Evolutionary conservation across 2,113 vertebrate genomes (phyloP).

Genomic region (Aix galericulata): DNA sequence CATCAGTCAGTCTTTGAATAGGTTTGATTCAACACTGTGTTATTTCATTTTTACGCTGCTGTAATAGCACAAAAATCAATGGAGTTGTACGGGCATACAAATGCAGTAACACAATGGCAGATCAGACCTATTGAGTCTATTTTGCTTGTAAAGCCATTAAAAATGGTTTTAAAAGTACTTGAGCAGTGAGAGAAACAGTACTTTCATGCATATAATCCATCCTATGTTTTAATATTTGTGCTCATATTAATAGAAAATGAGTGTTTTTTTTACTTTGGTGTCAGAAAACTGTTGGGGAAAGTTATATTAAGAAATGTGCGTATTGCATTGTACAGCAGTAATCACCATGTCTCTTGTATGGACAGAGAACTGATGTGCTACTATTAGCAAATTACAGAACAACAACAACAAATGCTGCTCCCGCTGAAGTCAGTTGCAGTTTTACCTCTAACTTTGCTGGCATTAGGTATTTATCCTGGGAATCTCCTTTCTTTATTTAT

Average conservation of each 20-base stretch:
- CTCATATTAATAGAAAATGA: neutral
- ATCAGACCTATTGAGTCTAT: neutral
- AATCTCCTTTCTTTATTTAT: neutral
- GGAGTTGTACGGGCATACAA: neutral
- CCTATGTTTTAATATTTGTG: neutral
- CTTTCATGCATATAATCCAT: neutral
- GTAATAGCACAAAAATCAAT: conserved; percentile 49
- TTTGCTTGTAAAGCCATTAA: neutral
- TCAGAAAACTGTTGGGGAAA: neutral
- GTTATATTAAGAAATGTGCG: neutral
- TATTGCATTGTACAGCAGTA: neutral
- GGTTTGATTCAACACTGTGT: neutral
- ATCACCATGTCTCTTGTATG: neutral
- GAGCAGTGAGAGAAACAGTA: neutral
- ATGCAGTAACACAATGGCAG: neutral
- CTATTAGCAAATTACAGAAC: neutral
- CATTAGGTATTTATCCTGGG: neutral
- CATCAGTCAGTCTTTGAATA: conserved; percentile 28
- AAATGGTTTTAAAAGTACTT: neutral
- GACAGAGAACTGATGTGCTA: neutral
- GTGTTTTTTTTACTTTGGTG: neutral
- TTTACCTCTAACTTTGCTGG: neutral
- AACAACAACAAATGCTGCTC: neutral
- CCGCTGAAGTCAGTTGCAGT: neutral
- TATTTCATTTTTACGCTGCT: conserved; percentile 34